Base-by-base conservation (phyloP, 1,140 invertebrate genomes). In the Musca vetustissima region DNA sequence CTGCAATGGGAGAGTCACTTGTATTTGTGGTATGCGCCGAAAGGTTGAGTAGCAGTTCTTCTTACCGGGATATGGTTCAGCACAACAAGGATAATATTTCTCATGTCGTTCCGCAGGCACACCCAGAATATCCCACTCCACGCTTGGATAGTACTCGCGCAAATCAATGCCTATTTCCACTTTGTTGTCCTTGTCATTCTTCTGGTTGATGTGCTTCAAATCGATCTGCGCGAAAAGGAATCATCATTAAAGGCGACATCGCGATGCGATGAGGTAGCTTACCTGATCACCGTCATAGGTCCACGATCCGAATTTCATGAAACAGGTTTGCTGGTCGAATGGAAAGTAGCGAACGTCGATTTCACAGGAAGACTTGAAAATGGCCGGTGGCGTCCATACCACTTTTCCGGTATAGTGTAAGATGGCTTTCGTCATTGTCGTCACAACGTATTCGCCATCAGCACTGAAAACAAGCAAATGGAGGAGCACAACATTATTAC, bases 321-420 rank as follows among this genome's bases (percentile, higher is more conserved):
- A 94, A 83, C 95, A 97, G 0, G 92, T 94, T 83, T 99, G 97
- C 76, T 98, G 92, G 85, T 98, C 97, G 80, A 98, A 98, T 1
- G 96, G 96, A 84, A 99, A 98, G 82, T 97, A 95, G 55, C 93
- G 88, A 1, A 98, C 95, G 81, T 98, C 95, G 68, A 97, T 96
- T 84, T 97, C 94, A 77, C 98, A 99, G 1, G 96, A 98, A 14
- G 95, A 98, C 83, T 99, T 99, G 83, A 98, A 99, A 79, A 99
- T 98, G 7, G 97, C 97, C 14, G 92, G 92, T 22, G 93, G 93
- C n/a, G 91, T 94, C 93, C 93, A 96, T 1, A 93, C 83, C 0
- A 96, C 93, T 82, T 91, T 93, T 15, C 98, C 98, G 1, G 91
- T 92, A 82, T 93, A 89, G 75, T 94, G 90, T 0, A 97, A 88